Base-by-base conservation (phyloP, 2,113 vertebrate genomes). In the Myiozetetes cayanensis region DNA sequence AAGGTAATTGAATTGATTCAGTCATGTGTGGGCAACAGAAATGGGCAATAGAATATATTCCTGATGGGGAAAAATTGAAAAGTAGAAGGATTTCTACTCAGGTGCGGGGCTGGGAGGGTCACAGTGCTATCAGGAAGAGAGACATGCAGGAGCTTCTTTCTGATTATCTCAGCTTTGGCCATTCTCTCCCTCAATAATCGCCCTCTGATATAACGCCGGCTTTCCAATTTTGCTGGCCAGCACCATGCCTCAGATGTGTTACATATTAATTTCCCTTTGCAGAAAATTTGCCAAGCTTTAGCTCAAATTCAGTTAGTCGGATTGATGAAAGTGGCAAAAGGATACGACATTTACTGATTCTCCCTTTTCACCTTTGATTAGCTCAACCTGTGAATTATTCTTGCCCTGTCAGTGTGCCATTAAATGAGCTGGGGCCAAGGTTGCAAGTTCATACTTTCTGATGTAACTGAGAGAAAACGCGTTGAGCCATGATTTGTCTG, bases 351-450 rank as follows among this genome's bases (percentile, higher is more conserved):
- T 98, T 98, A 98, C 98, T 99, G 98, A 99, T 99, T 99, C 98
- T 98, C 98, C 98, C 99, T 99, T 98, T 99, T 99, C 99, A 99
- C 98, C 99, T 99, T 99, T 98, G 98, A 99, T 99, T 99, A 99
- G 99, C 98, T 99, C 98, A 98, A 98, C 98, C 98, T 94, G 94
- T 97, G 97, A 98, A 98, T 98, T 98, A 98, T 98, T 98, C 98
- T 97, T 97, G 96, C 97, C 98, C 98, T 99, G 98, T 99, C 99
- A 99, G 98, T 76, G 98, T 98, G 91, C 98, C 98, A 98, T 98
- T 98, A 98, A 89, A 97, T 8, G 68, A 93, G 98, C 97, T 87
- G 89, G 95, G 97, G 85, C 97, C 96, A 92, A 94, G 96, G 97
- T 95, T 97, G 96, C 84, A 91, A 97, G 96, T 97, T 95, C 95